These are phyloP conservation scores for Phrynosoma blainvillii DNA, from an alignment of 2,113 vertebrate species.

Conservation along the genomic window DNA sequence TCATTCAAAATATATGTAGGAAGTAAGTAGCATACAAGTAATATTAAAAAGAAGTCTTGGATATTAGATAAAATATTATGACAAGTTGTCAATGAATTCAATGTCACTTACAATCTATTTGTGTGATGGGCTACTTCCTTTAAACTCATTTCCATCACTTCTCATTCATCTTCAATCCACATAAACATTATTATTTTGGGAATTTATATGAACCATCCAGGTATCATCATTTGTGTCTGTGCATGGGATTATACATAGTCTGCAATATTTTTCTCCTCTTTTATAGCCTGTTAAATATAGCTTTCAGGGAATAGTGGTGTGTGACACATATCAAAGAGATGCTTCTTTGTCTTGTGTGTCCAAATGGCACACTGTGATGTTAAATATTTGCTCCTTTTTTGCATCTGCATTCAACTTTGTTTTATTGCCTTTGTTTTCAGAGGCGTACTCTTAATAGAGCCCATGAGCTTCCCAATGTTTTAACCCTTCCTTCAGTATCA, in stretches of 20 bases:
- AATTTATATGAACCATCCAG: fast-evolving
- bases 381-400: background rate
- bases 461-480: background rate
- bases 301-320: background rate
- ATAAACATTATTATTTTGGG: fast-evolving
- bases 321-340: background rate
- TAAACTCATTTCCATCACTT: background rate
- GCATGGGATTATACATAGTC: background rate
- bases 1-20: conserved; percentile 56
- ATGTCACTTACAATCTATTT: background rate
- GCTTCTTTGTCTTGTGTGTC: background rate
- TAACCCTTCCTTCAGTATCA: background rate
- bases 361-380: too few relatives aligned
- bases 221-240: background rate
- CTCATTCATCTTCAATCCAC: conserved; percentile 3
- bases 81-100: conserved; percentile 28
- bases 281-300: too few relatives aligned
- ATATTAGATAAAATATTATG: conserved; percentile 27
- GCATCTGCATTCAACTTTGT: too few relatives aligned
- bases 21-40: conserved; percentile 45
- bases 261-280: background rate
- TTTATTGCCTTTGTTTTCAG: background rate
- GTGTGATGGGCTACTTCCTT: conserved; percentile 28
- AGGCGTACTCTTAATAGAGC: background rate
- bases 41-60: conserved; percentile 23